Evolutionary conservation across 2,888 invertebrate genomes (phyloP).

Genomic region (Eilema caniola): DNA sequence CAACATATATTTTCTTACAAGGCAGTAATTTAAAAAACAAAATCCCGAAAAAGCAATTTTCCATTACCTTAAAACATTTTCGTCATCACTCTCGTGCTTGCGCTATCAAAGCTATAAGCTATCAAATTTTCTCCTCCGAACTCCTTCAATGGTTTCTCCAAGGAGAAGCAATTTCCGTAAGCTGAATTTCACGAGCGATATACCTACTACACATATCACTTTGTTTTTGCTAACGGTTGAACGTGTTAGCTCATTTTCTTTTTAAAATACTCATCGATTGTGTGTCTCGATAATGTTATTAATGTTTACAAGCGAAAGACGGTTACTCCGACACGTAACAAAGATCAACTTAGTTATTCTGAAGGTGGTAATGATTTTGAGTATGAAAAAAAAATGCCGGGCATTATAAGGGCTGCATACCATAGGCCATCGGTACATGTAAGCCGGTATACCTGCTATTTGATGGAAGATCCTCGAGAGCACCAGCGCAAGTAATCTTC

Average conservation of each 20-base stretch:
- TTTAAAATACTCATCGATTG: constrained; percentile 47
- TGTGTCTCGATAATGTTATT: constrained; percentile 28
- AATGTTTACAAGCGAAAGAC: constrained; percentile 20
- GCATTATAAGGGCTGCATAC: too few relatives aligned
- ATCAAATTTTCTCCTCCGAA: constrained; percentile 81
- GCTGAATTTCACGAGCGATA: constrained; percentile 83
- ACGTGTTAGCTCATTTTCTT: constrained; percentile 67
- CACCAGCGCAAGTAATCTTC: too few relatives aligned
- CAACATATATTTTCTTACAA: constrained; percentile 24
- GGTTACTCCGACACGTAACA: background rate
- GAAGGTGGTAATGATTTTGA: background rate
- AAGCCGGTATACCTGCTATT: too few relatives aligned
- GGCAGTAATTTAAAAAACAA: constrained; percentile 16
- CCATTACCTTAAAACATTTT: constrained; percentile 57
- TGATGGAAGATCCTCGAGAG: too few relatives aligned
- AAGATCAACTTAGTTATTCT: background rate
- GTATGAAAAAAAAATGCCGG: too few relatives aligned
- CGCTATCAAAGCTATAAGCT: constrained; percentile 76
- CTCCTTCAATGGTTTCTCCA: constrained; percentile 72
- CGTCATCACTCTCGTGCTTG: constrained; percentile 64
- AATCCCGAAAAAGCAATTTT: constrained; percentile 32
- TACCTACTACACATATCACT: constrained; percentile 75
- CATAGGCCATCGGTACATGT: too few relatives aligned
- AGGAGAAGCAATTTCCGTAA: constrained; percentile 83
- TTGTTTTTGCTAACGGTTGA: constrained; percentile 68